phyloP scores from a whole-genome alignment of 2,888 invertebrate genomes.

The Daptonema setosum region DNA sequence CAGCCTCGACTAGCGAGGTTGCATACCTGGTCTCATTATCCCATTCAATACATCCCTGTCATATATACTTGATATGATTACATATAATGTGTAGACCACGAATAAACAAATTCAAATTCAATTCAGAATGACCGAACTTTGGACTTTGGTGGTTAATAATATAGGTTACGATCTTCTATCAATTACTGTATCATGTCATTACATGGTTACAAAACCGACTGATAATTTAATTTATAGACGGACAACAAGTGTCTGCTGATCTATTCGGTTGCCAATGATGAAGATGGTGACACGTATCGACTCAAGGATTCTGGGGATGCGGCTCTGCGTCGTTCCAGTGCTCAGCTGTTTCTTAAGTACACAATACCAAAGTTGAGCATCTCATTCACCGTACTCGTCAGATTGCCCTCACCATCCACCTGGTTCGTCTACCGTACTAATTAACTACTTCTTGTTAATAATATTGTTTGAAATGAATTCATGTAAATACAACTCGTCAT shows the following conservation, averaged over 20 bases:
- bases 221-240: conserved; percentile 14
- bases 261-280: conserved; percentile 12
- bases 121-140: no score
- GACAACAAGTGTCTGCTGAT: conserved; percentile 17
- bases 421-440: conserved; percentile 11
- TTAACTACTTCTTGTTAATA: neutral
- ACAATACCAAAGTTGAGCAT: conserved; percentile 15
- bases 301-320: conserved; percentile 13
- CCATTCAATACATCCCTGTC: no score
- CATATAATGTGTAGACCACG: no score
- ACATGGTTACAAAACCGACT: no score
- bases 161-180: neutral
- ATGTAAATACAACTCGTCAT: no score
- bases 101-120: no score
- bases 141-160: no score
- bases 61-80: no score
- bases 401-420: conserved; percentile 16
- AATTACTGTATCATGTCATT: neutral
- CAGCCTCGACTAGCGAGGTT: no score
- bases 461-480: neutral
- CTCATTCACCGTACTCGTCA: conserved; percentile 18
- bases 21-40: no score
- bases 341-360: conserved; percentile 4
- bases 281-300: conserved; percentile 16
- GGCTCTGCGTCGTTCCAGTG: conserved; percentile 9